Base-by-base conservation (phyloP, 2,888 invertebrate genomes). In the Spisula subtruncata region DNA sequence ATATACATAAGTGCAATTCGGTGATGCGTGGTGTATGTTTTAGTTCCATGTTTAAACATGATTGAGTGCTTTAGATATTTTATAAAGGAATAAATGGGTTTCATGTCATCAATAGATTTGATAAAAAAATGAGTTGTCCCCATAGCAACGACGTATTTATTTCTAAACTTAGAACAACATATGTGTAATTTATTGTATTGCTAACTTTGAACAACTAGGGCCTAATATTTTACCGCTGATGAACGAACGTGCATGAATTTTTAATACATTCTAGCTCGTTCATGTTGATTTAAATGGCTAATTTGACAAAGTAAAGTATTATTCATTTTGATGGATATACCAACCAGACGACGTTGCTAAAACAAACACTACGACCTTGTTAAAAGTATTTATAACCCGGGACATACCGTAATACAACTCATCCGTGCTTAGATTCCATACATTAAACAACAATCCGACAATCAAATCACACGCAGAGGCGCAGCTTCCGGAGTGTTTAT, bases 381-480 rank as follows among this genome's bases (percentile, higher is more conserved):
- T 25, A 66, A 66, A 25, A 66, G 25, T n/a, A 75, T 32, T 75
- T 41, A 75, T 32, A 75, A 75, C 14, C 35, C 32, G 29, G 16
- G n/a, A n/a, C 29, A 75, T 75, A 32, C 75, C 75, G 32, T 75
- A 35, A 75, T 12, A 35, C 16, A 6, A 32, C 25, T 35, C 75
- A 75, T 8, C 75, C 16, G 18, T 75, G 25, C 32, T 18, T 1
- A 18, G 18, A 1, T 35, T 35, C 29, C 41, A 4, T 75, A 35
- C 75, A 75, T 75, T 18, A 75, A 75, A 75, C 32, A 75, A 75
- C 20, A 75, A 75, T 75, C 75, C 41, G 35, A 75, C 25, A 60
- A 20, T 41, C 41, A 41, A 41, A 41, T 41, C 41, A 5, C 25
- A 35, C 75, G 75, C 75, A 75, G 32, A 25, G 75, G 16, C 32